Evolutionary conservation across 2,113 vertebrate genomes (phyloP), one percentile per base, ranked within the genome.

Genomic region (Oryzias celebensis): DNA sequence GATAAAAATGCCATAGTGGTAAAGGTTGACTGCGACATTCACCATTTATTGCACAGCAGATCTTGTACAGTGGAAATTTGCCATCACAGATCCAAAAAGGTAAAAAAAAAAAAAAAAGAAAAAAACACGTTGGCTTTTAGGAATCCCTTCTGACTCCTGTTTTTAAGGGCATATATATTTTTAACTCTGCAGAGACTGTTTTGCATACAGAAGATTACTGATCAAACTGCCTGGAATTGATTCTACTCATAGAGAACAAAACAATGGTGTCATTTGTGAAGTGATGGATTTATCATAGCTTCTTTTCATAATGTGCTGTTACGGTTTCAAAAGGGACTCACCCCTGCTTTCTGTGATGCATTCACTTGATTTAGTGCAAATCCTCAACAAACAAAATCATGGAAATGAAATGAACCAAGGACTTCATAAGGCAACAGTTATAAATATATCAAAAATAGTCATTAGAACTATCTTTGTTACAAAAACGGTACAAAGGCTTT

Each of bases 401-500:
- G 75, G 52, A 77, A 79, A 82, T 41, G 8, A 72, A 68, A 83
- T 24, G 56, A 75, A 76, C 67, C 42, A 58, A 59, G 58, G 72
- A 84, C 78, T 71, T 74, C 18, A 88, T 96, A 96, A 96, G 95
- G 94, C 95, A 96, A 94, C 93, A 92, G 90, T 94, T 94, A 92
- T 82, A 95, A 93, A 94, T 78, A 88, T 91, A 92, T 93, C 90
- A 93, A 95, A 95, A 93, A 91, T 75, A 68, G 75, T 87, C 87
- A 52, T 69, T 82, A 77, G 80, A 90, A 86, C 81, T 89, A 83
- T 86, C 75, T 82, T 71, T 76, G 78, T 96, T 94, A 98, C 76
- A 92, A 95, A 93, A 98, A 96, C 6, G 95, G 95, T 82, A 92
- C 85, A 92, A 98, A 97, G 87, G 90, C 93, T 88, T 93, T 95